Percentiles rank a stretch among this genome's conserved stretches.
Evolutionary conservation across 1,140 invertebrate genomes (phyloP).

Genomic region (Sarcophaga bullata): DNA sequence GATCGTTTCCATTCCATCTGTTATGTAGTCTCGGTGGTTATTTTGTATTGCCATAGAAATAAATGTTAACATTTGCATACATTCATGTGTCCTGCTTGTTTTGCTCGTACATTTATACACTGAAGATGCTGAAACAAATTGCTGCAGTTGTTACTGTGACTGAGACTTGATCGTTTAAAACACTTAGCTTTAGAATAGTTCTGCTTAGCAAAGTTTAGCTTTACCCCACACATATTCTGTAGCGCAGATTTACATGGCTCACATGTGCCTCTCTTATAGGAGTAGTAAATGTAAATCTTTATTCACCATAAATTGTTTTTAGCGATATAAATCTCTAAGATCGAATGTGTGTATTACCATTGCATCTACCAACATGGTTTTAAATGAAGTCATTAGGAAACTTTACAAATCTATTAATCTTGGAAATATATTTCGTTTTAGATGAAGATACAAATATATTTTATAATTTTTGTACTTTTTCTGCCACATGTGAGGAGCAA

Average conservation of each 20-base stretch:
- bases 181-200: not conserved
- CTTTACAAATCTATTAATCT: constrained; percentile 41
- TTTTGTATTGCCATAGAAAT: not conserved
- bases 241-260: not conserved
- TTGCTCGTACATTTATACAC: not conserved
- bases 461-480: not conserved
- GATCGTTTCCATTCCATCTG: not conserved
- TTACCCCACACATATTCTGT: constrained; percentile 7
- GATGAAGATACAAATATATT: constrained; percentile 22
- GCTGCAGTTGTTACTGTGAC: constrained; percentile 18
- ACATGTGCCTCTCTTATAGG: not conserved
- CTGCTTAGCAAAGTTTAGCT: not conserved
- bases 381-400: constrained; percentile 40
- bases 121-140: constrained; percentile 37
- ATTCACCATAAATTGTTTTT: constrained; percentile 38
- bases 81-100: not conserved
- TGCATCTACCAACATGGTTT: constrained; percentile 13
- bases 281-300: constrained; percentile 35
- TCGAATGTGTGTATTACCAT: constrained; percentile 20
- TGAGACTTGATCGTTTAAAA: not conserved
- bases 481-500: not conserved
- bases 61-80: constrained; percentile 31
- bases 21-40: not conserved
- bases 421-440: constrained; percentile 6
- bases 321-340: constrained; percentile 39